Evolutionary conservation across 2,113 vertebrate species (phyloP).

Genomic region (Oreamnos americanus): DNA sequence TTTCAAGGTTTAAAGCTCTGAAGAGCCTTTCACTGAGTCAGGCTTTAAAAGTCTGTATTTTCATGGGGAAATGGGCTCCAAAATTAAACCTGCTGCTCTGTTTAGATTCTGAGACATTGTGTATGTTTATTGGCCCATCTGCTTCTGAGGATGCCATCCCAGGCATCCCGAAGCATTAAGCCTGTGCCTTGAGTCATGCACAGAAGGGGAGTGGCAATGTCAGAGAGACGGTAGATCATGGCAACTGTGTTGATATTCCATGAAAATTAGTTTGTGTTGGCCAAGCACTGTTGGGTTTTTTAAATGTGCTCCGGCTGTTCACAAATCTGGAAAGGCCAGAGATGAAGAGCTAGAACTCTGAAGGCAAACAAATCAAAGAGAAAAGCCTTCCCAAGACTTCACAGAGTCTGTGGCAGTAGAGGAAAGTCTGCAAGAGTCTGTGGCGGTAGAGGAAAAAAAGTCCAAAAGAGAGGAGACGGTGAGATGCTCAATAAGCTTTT

Average conservation of each 20-base stretch:
- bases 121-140: conserved; percentile 21
- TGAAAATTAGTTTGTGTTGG: conserved; percentile 44
- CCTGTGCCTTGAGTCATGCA: conserved; percentile 5
- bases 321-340: neutral
- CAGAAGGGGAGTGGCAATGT: neutral
- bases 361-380: neutral
- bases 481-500: neutral
- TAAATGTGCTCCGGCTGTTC: neutral
- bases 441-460: neutral
- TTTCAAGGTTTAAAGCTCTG: neutral
- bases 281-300: conserved; percentile 32
- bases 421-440: neutral
- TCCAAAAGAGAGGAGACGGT: neutral
- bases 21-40: neutral
- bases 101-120: conserved; percentile 6
- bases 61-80: neutral
- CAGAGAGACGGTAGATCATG: neutral
- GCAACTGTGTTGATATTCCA: neutral
- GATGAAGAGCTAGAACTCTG: neutral
- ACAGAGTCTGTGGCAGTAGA: neutral
- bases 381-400: neutral
- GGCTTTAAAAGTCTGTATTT: conserved; percentile 14
- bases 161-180: neutral
- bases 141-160: neutral
- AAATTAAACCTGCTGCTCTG: conserved; percentile 25